A percentile compares a stretch with the other conserved stretches of the same genome.
These are phyloP conservation scores for Pantherophis vulpinus DNA, from an alignment of 2,797 vertebrate species.

Conservation along the genomic window DNA sequence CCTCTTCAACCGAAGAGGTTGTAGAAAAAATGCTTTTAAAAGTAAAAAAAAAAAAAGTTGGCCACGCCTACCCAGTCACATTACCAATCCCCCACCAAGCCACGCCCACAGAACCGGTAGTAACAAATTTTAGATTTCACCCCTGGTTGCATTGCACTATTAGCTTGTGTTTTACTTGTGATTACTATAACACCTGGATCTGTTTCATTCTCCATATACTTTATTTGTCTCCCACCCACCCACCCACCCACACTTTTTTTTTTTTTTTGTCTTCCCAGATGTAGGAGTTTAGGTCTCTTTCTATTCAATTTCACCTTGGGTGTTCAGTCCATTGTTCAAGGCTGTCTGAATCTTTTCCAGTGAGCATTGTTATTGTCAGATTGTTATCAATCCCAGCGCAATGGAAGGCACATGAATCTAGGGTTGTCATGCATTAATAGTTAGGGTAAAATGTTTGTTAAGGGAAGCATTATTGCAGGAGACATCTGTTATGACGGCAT, in stretches of 20 bases:
- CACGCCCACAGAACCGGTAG: no score
- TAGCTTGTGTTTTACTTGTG: background rate
- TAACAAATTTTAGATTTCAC: no score
- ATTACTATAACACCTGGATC: background rate
- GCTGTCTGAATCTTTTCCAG: background rate
- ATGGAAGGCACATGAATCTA: background rate
- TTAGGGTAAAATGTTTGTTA: background rate
- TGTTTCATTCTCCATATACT: background rate
- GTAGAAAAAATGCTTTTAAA: no score
- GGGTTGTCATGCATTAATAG: no score
- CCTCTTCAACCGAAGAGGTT: no score
- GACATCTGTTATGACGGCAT: background rate
- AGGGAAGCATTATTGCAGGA: background rate
- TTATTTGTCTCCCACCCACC: background rate
- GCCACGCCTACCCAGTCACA: no score
- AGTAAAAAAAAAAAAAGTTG: no score
- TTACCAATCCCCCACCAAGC: no score
- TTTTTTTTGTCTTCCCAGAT: background rate
- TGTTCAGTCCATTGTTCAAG: background rate
- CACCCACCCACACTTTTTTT: background rate
- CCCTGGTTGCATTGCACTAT: background rate
- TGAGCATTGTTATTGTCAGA: background rate
- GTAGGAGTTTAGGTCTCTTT: background rate
- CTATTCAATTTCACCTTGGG: background rate
- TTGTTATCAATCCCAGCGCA: background rate